Percentiles rank a stretch among this genome's conserved stretches.
phyloP scores from a whole-genome alignment of 2,113 vertebrate genomes.

The Sceloporus tristichus region DNA sequence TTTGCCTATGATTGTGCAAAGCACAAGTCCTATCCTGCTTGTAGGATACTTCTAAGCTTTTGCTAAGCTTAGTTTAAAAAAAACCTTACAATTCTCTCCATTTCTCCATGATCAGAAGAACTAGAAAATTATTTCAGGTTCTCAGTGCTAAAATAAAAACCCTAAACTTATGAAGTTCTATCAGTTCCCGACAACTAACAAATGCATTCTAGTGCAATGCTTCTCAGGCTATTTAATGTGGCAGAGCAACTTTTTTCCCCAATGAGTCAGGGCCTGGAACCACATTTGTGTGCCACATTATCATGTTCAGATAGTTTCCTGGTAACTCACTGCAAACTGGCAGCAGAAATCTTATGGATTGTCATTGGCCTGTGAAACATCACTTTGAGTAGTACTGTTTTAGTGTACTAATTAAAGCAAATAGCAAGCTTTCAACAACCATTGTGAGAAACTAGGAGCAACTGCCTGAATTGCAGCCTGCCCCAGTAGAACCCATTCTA shows the following conservation, averaged over 20 bases:
- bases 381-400: no score
- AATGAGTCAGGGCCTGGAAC: no score
- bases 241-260: no score
- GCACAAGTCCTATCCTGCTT: not conserved
- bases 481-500: not conserved
- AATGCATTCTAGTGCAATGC: no score
- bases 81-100: not conserved
- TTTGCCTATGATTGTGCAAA: not conserved
- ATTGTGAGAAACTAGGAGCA: not conserved
- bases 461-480: not conserved
- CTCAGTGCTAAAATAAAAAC: not conserved
- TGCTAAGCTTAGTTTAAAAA: not conserved
- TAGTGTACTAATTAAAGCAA: not conserved
- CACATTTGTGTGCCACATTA: no score
- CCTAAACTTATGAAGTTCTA: not conserved
- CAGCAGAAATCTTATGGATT: no score
- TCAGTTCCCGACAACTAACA: no score
- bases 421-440: not conserved
- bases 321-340: no score
- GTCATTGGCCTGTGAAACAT: no score
- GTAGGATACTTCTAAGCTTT: not conserved
- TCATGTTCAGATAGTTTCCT: no score
- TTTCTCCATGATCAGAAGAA: not conserved
- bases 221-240: no score
- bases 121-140: not conserved